A percentile compares a stretch with the other conserved stretches of the same genome.
These are phyloP conservation scores for Takifugu rubripes DNA, from an alignment of 2,797 vertebrate species.

Conservation along the genomic window DNA sequence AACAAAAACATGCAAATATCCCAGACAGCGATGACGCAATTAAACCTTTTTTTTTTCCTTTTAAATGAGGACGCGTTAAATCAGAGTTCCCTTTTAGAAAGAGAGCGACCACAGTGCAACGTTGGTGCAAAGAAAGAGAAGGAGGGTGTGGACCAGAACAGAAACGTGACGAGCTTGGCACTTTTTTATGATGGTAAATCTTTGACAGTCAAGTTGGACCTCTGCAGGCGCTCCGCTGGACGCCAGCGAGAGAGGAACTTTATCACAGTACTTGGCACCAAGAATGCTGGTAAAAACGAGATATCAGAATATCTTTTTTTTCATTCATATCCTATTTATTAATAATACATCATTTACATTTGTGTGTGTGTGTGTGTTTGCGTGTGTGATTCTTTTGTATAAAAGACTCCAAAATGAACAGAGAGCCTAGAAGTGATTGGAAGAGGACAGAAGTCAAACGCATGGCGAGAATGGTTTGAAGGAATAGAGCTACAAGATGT, in stretches of 20 bases:
- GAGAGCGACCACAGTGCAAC: constrained; percentile 76
- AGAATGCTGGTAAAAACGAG: constrained; percentile 86
- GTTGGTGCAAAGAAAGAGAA: constrained; percentile 46
- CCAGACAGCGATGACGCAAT: constrained; percentile 72
- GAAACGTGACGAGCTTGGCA: constrained; percentile 77
- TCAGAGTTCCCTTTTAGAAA: constrained; percentile 66
- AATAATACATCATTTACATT: constrained; percentile 79
- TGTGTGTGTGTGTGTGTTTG: constrained; percentile 14
- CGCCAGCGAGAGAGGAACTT: constrained; percentile 70
- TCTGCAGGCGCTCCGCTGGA: constrained; percentile 69
- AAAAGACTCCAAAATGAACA: constrained; percentile 80
- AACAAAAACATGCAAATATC: constrained; percentile 73
- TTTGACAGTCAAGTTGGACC: constrained; percentile 69
- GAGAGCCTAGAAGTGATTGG: constrained; percentile 70
- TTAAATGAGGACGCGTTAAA: constrained; percentile 66
- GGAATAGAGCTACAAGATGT: constrained; percentile 58
- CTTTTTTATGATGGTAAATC: constrained; percentile 78
- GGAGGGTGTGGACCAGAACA: constrained; percentile 58
- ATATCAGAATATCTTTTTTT: constrained; percentile 81
- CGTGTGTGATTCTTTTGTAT: constrained; percentile 66
- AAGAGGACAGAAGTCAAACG: constrained; percentile 29
- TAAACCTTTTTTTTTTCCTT: constrained; percentile 56
- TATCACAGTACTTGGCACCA: constrained; percentile 85
- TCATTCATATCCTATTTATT: constrained; percentile 79
- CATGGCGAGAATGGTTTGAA: neutral